Conservation (phyloP, 2,888 invertebrate genomes). For the Willowsia nigromaculata region DNA sequence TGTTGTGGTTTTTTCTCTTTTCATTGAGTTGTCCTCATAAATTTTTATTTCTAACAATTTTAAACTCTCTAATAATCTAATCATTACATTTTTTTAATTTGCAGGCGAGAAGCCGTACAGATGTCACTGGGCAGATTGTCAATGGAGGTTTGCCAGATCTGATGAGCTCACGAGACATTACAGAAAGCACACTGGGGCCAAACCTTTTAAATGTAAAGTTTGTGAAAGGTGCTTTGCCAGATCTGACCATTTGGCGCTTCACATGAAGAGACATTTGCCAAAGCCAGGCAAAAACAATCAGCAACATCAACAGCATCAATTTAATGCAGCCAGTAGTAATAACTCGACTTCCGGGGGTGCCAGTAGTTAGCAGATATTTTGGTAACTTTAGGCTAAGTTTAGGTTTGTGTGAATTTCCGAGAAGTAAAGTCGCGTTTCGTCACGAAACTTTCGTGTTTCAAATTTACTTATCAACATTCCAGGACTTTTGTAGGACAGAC, state of each 20-base stretch:
- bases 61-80: no score
- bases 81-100: not conserved
- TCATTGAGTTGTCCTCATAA: not conserved
- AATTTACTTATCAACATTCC: no score
- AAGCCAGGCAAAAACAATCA: slow-evolving; percentile 85
- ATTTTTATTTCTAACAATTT: not conserved
- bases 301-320: not conserved
- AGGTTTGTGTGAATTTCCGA: no score
- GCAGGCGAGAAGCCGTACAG: slow-evolving; percentile 82
- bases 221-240: slow-evolving; percentile 83
- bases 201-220: slow-evolving; percentile 83
- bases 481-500: no score
- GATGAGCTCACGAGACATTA: slow-evolving; percentile 84
- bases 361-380: not conserved
- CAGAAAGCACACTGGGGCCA: slow-evolving; percentile 84
- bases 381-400: no score
- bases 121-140: slow-evolving; percentile 83
- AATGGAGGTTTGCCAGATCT: slow-evolving; percentile 83
- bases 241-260: slow-evolving; percentile 84
- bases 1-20: not conserved
- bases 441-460: no score
- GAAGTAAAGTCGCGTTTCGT: no score
- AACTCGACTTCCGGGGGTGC: not conserved
- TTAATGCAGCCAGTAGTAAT: not conserved
- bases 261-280: slow-evolving; percentile 87